Conservation (phyloP, 92 coral and sea anemone species). For the Zoanthus solanderi region DNA sequence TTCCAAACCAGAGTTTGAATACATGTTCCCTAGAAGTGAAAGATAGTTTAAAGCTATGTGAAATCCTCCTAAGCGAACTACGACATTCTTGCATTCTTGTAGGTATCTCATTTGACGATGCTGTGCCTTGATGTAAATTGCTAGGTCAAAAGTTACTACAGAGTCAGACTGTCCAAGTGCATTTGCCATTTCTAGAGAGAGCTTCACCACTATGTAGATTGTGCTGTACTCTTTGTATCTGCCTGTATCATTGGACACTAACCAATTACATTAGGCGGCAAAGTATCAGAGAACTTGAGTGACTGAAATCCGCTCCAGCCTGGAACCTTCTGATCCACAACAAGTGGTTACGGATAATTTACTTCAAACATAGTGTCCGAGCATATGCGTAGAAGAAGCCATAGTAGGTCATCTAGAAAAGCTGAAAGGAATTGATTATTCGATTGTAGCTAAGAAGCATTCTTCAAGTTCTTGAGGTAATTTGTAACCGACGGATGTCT, state of each 20-base stretch:
- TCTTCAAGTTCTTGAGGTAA: not conserved
- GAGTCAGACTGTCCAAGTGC: slow-evolving; percentile 48
- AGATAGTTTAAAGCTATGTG: slow-evolving; percentile 49
- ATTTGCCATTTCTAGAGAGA: not conserved
- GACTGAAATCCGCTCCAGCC: too few species aligned
- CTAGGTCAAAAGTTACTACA: slow-evolving; percentile 64
- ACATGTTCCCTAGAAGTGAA: slow-evolving; percentile 49
- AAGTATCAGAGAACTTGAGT: too few species aligned
- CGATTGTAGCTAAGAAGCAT: too few species aligned
- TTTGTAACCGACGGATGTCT: slow-evolving; percentile 8
- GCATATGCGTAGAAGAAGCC: too few species aligned
- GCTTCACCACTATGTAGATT: not conserved
- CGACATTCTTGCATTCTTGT: slow-evolving; percentile 56
- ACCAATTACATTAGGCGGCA: not conserved
- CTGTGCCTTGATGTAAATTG: slow-evolving; percentile 75
- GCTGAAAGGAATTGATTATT: too few species aligned
- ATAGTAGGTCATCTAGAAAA: too few species aligned
- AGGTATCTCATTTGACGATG: slow-evolving; percentile 65
- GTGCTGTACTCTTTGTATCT: not conserved
- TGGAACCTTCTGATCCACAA: too few species aligned
- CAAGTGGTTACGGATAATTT: too few species aligned
- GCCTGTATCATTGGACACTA: not conserved
- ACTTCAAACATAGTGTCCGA: too few species aligned
- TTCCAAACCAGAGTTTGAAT: slow-evolving; percentile 37
- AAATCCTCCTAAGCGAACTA: slow-evolving; percentile 74